Percentiles rank a stretch among this genome's conserved stretches.
phyloP scores from a whole-genome alignment of 2,888 invertebrate species.

The Phaedon cochleariae region DNA sequence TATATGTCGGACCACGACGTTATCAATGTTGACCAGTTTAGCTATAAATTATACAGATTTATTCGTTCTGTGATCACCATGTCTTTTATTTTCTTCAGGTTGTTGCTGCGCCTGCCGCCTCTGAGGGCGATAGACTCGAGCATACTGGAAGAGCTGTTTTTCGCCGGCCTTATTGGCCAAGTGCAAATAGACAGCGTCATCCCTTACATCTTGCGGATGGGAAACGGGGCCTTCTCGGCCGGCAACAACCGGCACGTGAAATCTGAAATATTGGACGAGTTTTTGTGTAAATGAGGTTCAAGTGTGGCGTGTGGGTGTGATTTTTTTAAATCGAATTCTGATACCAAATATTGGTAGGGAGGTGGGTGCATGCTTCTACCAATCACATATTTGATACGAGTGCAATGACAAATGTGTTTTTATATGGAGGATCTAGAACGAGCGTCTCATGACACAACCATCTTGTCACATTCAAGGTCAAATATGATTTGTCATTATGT shows the following conservation, averaged over 20 bases:
- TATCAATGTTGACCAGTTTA: too few relatives aligned
- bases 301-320: conserved; percentile 4
- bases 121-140: conserved; percentile 77
- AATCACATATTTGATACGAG: conserved; percentile 10
- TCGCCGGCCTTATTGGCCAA: conserved; percentile 89
- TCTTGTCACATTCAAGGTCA: too few relatives aligned
- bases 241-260: conserved; percentile 55
- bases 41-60: too few relatives aligned
- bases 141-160: conserved; percentile 90
- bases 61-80: too few relatives aligned
- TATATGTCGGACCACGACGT: too few relatives aligned
- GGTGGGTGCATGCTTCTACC: conserved; percentile 29
- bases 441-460: too few relatives aligned
- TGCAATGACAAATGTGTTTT: conserved; percentile 25
- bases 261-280: conserved; percentile 56
- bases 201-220: conserved; percentile 83
- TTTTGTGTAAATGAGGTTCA: conserved; percentile 51
- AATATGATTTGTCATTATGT: too few relatives aligned
- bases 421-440: neutral
- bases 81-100: conserved; percentile 57
- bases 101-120: conserved; percentile 76
- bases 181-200: conserved; percentile 96
- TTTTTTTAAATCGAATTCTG: conserved; percentile 26
- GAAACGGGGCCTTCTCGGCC: conserved; percentile 46
- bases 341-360: conserved; percentile 29